Evolutionary conservation across 2,888 invertebrate species (phyloP).

Genomic region (Drosophila phalerata): DNA sequence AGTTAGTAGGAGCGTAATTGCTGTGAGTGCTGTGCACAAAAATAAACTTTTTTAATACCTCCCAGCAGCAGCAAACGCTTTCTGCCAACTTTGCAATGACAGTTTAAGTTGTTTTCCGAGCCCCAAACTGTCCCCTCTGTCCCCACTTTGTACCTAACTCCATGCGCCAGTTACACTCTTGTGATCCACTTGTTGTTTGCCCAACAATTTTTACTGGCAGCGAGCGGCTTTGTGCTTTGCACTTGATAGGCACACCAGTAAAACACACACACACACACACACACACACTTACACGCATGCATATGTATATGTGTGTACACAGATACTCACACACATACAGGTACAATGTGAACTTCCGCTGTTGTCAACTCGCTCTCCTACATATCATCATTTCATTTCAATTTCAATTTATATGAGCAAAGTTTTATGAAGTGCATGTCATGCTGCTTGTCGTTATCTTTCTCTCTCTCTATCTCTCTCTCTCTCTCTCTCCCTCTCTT

Average conservation of each 20-base stretch:
- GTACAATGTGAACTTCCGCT: conserved; percentile 39
- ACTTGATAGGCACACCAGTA: conserved; percentile 47
- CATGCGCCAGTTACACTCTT: conserved; percentile 8
- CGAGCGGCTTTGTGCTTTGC: conserved; percentile 34
- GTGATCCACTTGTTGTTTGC: conserved; percentile 75
- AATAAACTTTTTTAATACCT: conserved; percentile 75
- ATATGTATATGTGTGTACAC: background rate
- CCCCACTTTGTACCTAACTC: background rate
- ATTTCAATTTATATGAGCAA: conserved; percentile 80
- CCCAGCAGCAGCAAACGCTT: conserved; percentile 51
- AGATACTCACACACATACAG: conserved; percentile 8
- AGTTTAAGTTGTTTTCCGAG: conserved; percentile 75
- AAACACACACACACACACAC: conserved; percentile 1
- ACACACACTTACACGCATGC: background rate
- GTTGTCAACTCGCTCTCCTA: conserved; percentile 58
- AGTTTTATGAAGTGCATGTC: conserved; percentile 81
- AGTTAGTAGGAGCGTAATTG: conserved; percentile 69
- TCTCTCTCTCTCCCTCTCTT: background rate
- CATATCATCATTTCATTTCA: conserved; percentile 73
- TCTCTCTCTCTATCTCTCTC: conserved; percentile 1
- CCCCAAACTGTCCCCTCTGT: conserved; percentile 22
- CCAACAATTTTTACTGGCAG: conserved; percentile 64
- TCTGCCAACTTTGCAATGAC: conserved; percentile 72
- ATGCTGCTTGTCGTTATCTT: conserved; percentile 54
- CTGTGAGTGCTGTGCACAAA: conserved; percentile 48